Conservation (phyloP, 1,140 invertebrate species). For the Dreissena rostriformis region DNA sequence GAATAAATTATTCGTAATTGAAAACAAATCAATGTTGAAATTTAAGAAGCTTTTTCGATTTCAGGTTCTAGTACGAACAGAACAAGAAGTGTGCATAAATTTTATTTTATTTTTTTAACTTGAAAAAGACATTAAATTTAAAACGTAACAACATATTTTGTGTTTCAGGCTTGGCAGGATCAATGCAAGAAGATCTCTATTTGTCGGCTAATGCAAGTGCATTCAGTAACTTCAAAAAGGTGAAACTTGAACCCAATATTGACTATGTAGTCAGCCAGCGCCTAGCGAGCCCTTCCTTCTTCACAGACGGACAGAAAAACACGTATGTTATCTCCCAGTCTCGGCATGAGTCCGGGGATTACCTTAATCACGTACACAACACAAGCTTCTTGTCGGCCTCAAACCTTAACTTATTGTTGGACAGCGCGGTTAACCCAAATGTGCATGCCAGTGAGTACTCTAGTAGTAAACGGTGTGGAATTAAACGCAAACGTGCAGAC, state of each 20-base stretch:
- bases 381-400: conserved; percentile 51
- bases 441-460: conserved; percentile 55
- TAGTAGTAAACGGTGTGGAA: conserved; percentile 68
- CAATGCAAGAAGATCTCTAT: conserved; percentile 78
- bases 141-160: too few relatives aligned
- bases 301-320: conserved; percentile 55
- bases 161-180: conserved; percentile 60
- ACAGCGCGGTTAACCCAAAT: conserved; percentile 40
- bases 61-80: too few relatives aligned
- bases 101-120: too few relatives aligned
- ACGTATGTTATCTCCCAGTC: conserved; percentile 65
- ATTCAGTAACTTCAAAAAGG: conserved; percentile 77
- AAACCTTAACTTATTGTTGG: conserved; percentile 51
- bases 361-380: conserved; percentile 51
- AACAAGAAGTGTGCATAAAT: too few relatives aligned
- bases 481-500: conserved; percentile 77
- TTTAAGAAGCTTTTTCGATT: too few relatives aligned
- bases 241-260: conserved; percentile 72
- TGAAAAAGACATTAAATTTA: too few relatives aligned
- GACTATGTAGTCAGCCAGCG: conserved; percentile 73
- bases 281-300: conserved; percentile 40
- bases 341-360: conserved; percentile 69
- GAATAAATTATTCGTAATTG: too few relatives aligned
- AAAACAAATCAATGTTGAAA: too few relatives aligned
- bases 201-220: conserved; percentile 74